Evolutionary conservation across 2,888 invertebrate genomes (phyloP), one percentile per base, ranked within the genome.

Genomic region (Apotomis capreana): DNA sequence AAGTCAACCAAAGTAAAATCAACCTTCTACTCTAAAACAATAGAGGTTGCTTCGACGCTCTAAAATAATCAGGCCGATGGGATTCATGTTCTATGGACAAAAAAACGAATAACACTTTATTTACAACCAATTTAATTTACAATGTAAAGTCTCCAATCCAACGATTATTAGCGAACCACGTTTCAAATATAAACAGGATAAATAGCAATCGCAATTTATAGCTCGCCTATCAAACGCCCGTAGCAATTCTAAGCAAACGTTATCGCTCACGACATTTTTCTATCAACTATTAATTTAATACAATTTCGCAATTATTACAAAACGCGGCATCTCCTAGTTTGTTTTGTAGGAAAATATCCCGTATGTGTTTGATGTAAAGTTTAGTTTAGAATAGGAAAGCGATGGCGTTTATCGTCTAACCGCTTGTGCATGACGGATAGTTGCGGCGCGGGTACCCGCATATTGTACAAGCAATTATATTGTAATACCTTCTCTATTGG

Each of bases 371-470:
- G 13, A 5, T 5, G 76, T 86, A 86, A 76, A 79, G 84, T 78
- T 76, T 71, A 80, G 74, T 80, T 83, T 85, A 4, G 74, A 54
- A 72, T 76, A 75, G 70, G 59, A 67, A 68, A 40, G 13, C 40
- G 55, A 52, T 74, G 68, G 75, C 70, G 76, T 79, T 81, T 84
- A 79, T 65, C 76, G 70, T 78, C 75, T 83, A 83, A 76, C 75
- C 69, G 55, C 64, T 74, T 68, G 69, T 68, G 72, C 74, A 71
- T 69, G 76, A 74, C 77, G 77, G 78, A 81, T 81, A 78, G 77
- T 77, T 74, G 76, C 74, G 78, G 84, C 84, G 87, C 90, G 90
- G 90, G 91, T 83, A 84, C 92, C 92, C 92, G 92, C 92, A 92
- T 90, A 69, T 40, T 60, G 74, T 79, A 81, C 78, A 81, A 82